A percentile compares a stretch with the other conserved stretches of the same genome.
phyloP scores from a whole-genome alignment of 2,113 vertebrate genomes.

The Silurus meridionalis region DNA sequence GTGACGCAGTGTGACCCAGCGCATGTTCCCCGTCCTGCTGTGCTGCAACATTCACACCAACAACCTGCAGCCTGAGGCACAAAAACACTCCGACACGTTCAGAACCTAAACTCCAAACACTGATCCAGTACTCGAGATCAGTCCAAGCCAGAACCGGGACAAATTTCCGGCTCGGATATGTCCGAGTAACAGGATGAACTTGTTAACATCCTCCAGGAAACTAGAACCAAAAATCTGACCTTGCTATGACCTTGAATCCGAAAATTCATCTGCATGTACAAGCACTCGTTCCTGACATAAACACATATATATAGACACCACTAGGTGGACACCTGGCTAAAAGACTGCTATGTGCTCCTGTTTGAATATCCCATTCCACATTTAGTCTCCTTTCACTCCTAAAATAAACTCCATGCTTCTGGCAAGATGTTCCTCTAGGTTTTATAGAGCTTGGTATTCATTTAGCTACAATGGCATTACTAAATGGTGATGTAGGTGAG shows the following conservation, averaged over 20 bases:
- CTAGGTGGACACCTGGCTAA: no score
- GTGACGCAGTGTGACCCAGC: conserved; percentile 23
- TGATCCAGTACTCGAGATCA: neutral
- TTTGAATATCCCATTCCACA: no score
- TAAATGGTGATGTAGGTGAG: no score
- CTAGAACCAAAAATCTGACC: neutral
- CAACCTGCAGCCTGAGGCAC: neutral
- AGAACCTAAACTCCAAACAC: neutral
- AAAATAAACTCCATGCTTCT: no score
- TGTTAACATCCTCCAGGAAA: neutral
- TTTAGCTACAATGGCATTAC: no score
- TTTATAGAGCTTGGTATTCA: no score
- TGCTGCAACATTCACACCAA: conserved; percentile 15
- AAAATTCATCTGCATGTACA: neutral
- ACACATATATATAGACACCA: no score
- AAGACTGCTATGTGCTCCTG: no score
- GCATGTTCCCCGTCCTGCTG: conserved; percentile 12
- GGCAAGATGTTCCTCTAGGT: no score
- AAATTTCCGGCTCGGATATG: neutral
- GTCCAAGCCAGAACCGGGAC: neutral
- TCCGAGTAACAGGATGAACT: neutral
- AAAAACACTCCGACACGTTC: neutral
- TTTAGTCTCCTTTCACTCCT: no score
- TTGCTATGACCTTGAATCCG: neutral
- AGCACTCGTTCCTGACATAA: no score